A percentile compares a stretch with the other conserved stretches of the same genome.
Evolutionary conservation across 1,140 invertebrate genomes (phyloP).

Genomic region (Drosophila albomicans): DNA sequence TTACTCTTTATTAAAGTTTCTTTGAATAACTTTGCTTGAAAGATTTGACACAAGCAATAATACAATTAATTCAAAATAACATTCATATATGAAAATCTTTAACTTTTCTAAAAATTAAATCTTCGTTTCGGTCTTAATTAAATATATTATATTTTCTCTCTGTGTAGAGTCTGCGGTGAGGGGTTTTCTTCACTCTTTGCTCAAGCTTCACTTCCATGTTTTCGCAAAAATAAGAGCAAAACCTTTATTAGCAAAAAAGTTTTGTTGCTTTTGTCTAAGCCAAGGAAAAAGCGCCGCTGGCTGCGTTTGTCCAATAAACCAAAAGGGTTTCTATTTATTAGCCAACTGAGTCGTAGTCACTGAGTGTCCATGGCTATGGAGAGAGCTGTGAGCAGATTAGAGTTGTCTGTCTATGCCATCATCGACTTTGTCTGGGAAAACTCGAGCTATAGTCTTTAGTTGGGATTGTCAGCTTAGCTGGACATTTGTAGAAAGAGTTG

Average conservation of each 20-base stretch:
- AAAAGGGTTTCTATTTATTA: slow-evolving; percentile 78
- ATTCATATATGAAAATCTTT: too few relatives aligned
- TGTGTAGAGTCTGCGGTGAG: too few relatives aligned
- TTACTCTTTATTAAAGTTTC: too few relatives aligned
- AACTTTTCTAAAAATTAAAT: too few relatives aligned
- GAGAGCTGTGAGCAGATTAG: slow-evolving; percentile 57
- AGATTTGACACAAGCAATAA: too few relatives aligned
- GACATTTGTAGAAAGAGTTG: slow-evolving; percentile 32
- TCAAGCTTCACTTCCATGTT: slow-evolving; percentile 19
- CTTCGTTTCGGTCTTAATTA: too few relatives aligned
- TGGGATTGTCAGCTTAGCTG: slow-evolving; percentile 45
- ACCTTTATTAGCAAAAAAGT: slow-evolving; percentile 74
- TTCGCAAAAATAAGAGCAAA: slow-evolving; percentile 68
- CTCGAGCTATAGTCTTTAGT: slow-evolving; percentile 7
- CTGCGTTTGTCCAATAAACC: slow-evolving; percentile 59
- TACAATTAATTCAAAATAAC: too few relatives aligned
- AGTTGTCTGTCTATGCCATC: slow-evolving; percentile 9
- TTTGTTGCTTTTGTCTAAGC: slow-evolving; percentile 51
- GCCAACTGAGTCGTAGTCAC: slow-evolving; percentile 21
- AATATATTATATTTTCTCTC: too few relatives aligned
- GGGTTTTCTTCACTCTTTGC: not conserved
- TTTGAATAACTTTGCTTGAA: too few relatives aligned
- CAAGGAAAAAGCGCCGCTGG: slow-evolving; percentile 61
- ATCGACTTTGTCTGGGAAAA: not conserved
- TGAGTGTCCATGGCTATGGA: not conserved